Percentiles rank a stretch among this genome's conserved stretches.
Evolutionary conservation across 2,113 vertebrate species (phyloP).

Genomic region (Peromyscus californicus): DNA sequence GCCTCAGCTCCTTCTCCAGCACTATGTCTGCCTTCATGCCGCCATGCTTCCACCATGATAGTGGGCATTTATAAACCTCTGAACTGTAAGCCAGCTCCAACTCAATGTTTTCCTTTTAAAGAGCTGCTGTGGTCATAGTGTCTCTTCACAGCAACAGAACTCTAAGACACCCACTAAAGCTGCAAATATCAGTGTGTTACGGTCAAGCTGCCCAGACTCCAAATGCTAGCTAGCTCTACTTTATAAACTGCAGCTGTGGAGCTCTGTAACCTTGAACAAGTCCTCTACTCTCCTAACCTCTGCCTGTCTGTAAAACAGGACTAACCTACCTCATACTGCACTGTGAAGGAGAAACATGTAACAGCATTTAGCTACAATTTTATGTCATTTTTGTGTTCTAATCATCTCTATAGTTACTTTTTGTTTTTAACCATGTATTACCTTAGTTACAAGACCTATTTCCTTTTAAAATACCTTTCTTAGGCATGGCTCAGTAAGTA

Average conservation of each 20-base stretch:
- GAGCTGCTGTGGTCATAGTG: too few relatives aligned
- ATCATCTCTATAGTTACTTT: neutral
- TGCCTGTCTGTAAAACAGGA: slow-evolving; percentile 4
- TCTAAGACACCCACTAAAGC: too few relatives aligned
- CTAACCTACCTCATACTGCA: neutral
- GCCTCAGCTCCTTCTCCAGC: neutral
- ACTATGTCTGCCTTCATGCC: neutral
- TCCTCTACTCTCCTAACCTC: neutral
- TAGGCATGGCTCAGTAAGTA: neutral
- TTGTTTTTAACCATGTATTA: neutral
- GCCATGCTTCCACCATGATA: neutral
- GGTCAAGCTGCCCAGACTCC: neutral
- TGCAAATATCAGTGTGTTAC: rapidly evolving
- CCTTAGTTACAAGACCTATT: neutral
- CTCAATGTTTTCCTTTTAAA: too few relatives aligned
- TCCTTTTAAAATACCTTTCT: neutral
- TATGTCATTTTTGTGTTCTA: neutral
- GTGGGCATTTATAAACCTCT: neutral
- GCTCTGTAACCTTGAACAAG: neutral
- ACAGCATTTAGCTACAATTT: neutral
- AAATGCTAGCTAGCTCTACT: neutral
- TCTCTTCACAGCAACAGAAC: too few relatives aligned
- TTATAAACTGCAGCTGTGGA: neutral
- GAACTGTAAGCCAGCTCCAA: neutral
- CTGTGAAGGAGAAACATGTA: neutral